Percentiles rank a stretch among this genome's conserved stretches.
Evolutionary conservation across 2,113 vertebrate species (phyloP).

Genomic region (Taxidea taxus): DNA sequence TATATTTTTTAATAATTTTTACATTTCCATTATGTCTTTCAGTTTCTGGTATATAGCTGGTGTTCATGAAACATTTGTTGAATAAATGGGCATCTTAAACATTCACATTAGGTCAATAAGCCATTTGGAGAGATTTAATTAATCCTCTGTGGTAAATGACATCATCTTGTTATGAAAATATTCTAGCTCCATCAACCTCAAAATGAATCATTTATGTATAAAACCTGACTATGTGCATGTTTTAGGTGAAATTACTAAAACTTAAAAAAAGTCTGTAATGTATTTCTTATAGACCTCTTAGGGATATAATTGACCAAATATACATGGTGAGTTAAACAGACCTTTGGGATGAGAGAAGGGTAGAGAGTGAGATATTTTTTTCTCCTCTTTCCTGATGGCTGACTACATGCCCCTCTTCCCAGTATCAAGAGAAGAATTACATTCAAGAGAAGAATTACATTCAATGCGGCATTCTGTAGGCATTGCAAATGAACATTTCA

Average conservation of each 20-base stretch:
- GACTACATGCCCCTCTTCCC: background rate
- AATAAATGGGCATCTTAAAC: constrained; percentile 31
- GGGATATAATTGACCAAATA: constrained; percentile 20
- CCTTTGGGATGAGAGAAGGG: background rate
- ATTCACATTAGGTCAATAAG: background rate
- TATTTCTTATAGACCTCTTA: background rate
- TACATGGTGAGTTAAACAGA: background rate
- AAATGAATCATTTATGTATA: constrained; percentile 11
- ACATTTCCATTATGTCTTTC: background rate
- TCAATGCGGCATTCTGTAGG: background rate
- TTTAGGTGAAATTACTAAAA: background rate
- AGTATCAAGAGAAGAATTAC: constrained; percentile 1
- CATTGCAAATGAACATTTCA: constrained; percentile 15
- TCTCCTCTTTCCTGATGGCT: background rate
- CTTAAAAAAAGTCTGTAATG: constrained; percentile 36
- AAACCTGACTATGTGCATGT: background rate
- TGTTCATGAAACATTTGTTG: background rate
- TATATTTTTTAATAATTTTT: background rate
- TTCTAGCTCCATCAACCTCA: background rate
- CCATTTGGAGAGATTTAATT: constrained; percentile 21
- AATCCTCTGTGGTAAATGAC: constrained; percentile 13
- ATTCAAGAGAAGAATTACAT: background rate
- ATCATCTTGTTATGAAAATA: constrained; percentile 18
- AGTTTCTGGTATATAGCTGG: background rate
- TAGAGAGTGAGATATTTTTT: background rate